phyloP scores from a whole-genome alignment of 2,113 vertebrate genomes.

The Bos indicus region DNA sequence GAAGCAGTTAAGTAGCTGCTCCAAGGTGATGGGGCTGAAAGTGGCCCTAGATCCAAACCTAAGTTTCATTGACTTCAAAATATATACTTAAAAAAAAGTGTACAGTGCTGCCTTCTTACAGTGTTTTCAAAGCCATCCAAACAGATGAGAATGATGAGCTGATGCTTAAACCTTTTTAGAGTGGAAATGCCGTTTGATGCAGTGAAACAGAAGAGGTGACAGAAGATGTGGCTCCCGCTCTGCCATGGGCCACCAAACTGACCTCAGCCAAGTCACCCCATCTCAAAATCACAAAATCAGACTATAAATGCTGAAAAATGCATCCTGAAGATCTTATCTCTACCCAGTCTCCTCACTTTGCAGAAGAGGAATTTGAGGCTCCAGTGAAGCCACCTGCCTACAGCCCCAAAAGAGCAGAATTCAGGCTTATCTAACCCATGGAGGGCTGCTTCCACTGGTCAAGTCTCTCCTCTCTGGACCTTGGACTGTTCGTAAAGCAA shows the following conservation, averaged over 20 bases:
- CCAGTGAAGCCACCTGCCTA: neutral
- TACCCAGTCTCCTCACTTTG: neutral
- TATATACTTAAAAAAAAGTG: neutral
- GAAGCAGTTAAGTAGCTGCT: neutral
- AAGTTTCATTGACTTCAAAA: neutral
- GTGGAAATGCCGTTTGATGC: neutral
- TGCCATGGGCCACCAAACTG: neutral
- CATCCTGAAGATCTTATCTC: neutral
- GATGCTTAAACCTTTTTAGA: neutral
- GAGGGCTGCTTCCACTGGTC: neutral
- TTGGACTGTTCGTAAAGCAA: neutral
- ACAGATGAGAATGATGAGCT: neutral
- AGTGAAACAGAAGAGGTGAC: neutral
- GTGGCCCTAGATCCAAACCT: neutral
- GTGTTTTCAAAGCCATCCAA: constrained; percentile 2
- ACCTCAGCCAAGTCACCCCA: neutral
- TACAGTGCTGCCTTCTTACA: neutral
- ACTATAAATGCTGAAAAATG: neutral
- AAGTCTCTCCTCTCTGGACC: neutral
- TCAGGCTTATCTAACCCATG: neutral
- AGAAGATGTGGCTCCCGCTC: neutral
- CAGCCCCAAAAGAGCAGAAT: neutral
- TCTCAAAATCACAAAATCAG: neutral
- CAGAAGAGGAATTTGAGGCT: neutral
- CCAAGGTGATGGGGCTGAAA: neutral